Evolutionary conservation across 2,888 invertebrate genomes (phyloP).

Genomic region (Pyrrhosoma nymphula): DNA sequence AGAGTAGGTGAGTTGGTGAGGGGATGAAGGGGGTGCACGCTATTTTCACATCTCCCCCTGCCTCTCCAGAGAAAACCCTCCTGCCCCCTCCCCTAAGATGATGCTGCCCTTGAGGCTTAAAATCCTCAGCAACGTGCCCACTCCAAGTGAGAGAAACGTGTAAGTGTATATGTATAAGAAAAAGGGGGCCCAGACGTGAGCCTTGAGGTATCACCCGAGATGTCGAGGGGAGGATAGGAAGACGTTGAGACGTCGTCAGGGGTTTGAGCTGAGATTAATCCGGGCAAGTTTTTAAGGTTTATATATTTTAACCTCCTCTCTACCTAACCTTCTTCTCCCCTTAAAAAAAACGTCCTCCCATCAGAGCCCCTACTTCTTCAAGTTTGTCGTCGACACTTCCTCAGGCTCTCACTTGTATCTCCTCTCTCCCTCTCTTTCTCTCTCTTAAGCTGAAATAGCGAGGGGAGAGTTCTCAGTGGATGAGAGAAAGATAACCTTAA

Average conservation of each 20-base stretch:
- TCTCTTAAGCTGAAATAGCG: not conserved
- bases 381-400: slow-evolving; percentile 8
- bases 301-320: slow-evolving; percentile 21
- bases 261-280: slow-evolving; percentile 61
- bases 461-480: not conserved
- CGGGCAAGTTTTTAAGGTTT: slow-evolving; percentile 1
- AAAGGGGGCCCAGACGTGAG: slow-evolving; percentile 37
- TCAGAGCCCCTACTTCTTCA: not conserved
- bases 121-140: not conserved
- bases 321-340: slow-evolving; percentile 33
- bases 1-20: too few relatives aligned
- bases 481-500: slow-evolving; percentile 12
- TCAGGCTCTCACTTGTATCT: not conserved
- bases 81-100: not conserved
- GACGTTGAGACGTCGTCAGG: slow-evolving; percentile 31
- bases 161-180: not conserved
- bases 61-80: not conserved
- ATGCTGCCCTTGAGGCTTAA: slow-evolving; percentile 11
- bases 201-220: slow-evolving; percentile 42
- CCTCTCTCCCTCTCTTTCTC: not conserved
- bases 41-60: not conserved
- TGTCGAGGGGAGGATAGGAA: not conserved
- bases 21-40: not conserved
- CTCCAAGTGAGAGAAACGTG: not conserved
- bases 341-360: not conserved